These are phyloP conservation scores for Hafferia zeledoni DNA, from an alignment of 2,797 vertebrate genomes.

Conservation along the genomic window DNA sequence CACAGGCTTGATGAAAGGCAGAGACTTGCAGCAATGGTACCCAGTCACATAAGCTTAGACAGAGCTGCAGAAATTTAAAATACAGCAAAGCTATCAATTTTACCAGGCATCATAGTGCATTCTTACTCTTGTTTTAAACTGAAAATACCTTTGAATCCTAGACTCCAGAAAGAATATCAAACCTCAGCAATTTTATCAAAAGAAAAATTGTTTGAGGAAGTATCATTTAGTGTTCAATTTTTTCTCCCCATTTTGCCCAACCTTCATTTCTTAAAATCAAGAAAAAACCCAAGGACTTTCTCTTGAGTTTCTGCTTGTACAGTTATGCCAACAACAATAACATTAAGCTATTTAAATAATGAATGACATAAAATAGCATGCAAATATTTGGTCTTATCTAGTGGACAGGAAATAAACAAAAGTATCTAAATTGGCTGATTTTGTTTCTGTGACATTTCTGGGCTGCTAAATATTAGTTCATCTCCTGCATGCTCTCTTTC, in stretches of 20 bases:
- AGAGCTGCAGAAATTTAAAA: neutral
- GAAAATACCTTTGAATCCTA: neutral
- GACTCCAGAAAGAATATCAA: neutral
- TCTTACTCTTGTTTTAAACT: neutral
- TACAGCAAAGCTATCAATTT: neutral
- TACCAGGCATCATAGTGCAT: neutral
- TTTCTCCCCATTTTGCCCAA: neutral
- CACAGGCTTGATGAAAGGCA: neutral
- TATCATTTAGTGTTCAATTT: neutral
- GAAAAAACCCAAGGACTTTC: neutral
- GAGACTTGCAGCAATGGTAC: neutral
- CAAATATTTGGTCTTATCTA: neutral
- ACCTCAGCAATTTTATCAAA: neutral
- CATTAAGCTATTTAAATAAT: neutral
- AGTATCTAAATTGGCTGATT: slow-evolving; percentile 42
- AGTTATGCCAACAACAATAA: neutral
- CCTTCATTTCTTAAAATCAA: neutral
- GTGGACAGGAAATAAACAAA: slow-evolving; percentile 44
- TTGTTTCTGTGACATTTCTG: slow-evolving; percentile 2
- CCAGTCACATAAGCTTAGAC: neutral
- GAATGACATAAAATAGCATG: neutral
- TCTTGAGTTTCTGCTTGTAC: neutral
- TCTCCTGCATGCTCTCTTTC: neutral
- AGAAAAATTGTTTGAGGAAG: neutral
- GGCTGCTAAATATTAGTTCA: slow-evolving; percentile 30